Percentiles rank a stretch among this genome's conserved stretches.
Conservation (phyloP, 2,797 vertebrate genomes). For the Coranthus polyacanthus region DNA sequence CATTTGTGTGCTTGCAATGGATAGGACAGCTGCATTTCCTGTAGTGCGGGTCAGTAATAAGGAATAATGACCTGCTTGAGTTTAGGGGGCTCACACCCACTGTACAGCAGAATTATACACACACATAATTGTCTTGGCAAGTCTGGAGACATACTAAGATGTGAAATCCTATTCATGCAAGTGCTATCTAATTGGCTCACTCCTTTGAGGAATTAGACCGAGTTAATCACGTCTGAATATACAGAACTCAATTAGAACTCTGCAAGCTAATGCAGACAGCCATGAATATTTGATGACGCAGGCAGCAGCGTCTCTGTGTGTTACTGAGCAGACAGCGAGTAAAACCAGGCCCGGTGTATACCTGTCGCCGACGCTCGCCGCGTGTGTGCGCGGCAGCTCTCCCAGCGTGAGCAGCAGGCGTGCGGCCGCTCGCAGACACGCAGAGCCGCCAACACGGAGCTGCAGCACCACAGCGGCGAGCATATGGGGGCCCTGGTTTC, state of each 20-base stretch:
- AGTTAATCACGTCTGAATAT: constrained; percentile 86
- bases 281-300: constrained; percentile 85
- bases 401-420: constrained; percentile 43
- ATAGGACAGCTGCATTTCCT: constrained; percentile 57
- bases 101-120: constrained; percentile 67
- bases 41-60: constrained; percentile 65
- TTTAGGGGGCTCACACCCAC: constrained; percentile 68
- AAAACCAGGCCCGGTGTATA: constrained; percentile 58
- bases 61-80: constrained; percentile 75
- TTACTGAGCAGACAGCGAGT: constrained; percentile 49
- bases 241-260: constrained; percentile 86
- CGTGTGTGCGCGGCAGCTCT: constrained; percentile 30
- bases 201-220: constrained; percentile 87
- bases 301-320: constrained; percentile 57
- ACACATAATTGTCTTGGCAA: constrained; percentile 75
- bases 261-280: constrained; percentile 83
- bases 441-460: constrained; percentile 10
- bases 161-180: constrained; percentile 82
- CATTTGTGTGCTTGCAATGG: constrained; percentile 48
- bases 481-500: constrained; percentile 56
- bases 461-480: constrained; percentile 17
- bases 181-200: constrained; percentile 84
- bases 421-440: constrained; percentile 16
- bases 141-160: constrained; percentile 71
- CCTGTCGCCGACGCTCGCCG: constrained; percentile 53